Conservation (phyloP, 1,140 invertebrate genomes). For the Scylla paramamosain region DNA sequence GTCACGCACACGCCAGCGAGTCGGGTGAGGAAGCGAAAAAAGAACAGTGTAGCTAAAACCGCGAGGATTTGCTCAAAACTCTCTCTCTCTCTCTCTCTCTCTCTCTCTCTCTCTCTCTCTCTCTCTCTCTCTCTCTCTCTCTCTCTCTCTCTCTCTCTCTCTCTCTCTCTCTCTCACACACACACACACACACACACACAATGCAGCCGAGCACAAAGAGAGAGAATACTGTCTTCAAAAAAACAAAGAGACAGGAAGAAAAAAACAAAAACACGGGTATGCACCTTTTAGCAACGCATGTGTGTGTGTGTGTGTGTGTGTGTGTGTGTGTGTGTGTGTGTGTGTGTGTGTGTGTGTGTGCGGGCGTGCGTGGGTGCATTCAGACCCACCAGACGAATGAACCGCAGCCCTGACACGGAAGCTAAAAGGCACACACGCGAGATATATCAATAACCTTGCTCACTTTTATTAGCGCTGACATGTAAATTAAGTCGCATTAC, state of each 20-base stretch:
- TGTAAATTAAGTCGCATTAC: background rate
- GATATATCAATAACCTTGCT: background rate
- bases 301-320: constrained; percentile 30
- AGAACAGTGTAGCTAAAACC: background rate
- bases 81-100: background rate
- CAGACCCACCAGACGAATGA: background rate
- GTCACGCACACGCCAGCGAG: background rate
- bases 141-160: no score
- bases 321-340: constrained; percentile 31
- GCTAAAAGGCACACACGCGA: background rate
- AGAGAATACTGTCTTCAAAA: background rate
- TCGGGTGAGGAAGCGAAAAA: background rate
- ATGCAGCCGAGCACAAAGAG: background rate
- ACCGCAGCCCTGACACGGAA: background rate
- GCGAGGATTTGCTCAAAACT: background rate
- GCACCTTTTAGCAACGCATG: background rate
- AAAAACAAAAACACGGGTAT: background rate
- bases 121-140: background rate
- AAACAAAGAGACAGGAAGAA: background rate
- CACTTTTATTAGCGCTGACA: background rate
- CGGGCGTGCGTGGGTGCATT: no score
- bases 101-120: background rate
- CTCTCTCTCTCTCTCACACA: background rate
- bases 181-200: background rate
- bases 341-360: constrained; percentile 15